Conservation (phyloP, 2,888 invertebrate genomes). For the Aelia acuminata region DNA sequence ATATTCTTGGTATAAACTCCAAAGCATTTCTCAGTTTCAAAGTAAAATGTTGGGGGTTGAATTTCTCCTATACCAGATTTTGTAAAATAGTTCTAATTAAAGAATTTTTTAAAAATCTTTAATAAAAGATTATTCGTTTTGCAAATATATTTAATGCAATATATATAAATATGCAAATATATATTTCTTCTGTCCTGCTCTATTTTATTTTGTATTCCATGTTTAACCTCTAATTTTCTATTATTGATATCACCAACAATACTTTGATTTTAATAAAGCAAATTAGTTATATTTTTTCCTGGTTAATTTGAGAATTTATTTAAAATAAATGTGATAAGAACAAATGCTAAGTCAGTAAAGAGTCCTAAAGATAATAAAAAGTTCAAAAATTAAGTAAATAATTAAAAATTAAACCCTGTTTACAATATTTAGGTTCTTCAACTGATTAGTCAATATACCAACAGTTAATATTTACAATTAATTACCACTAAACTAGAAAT, state of each 20-base stretch:
- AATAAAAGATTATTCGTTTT: not conserved
- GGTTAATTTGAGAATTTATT: not conserved
- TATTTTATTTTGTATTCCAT: not conserved
- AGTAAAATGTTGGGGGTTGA: not conserved
- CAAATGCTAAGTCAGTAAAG: no score
- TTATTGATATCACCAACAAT: not conserved
- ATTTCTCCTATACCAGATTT: not conserved
- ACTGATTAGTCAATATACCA: not conserved
- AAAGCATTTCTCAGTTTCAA: not conserved
- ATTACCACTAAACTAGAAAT: not conserved
- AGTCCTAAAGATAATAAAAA: no score
- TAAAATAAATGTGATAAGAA: not conserved
- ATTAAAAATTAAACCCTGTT: no score
- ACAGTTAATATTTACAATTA: not conserved
- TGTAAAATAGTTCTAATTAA: not conserved
- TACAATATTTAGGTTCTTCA: not conserved
- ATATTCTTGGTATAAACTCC: not conserved
- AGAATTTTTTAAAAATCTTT: not conserved
- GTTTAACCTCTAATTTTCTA: not conserved
- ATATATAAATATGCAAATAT: no score
- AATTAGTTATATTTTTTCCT: not conserved
- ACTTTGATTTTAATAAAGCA: not conserved
- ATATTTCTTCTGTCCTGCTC: not conserved
- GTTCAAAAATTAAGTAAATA: no score
- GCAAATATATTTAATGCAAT: no score